phyloP scores from a whole-genome alignment of 2,113 vertebrate species.

The Suricata suricatta region DNA sequence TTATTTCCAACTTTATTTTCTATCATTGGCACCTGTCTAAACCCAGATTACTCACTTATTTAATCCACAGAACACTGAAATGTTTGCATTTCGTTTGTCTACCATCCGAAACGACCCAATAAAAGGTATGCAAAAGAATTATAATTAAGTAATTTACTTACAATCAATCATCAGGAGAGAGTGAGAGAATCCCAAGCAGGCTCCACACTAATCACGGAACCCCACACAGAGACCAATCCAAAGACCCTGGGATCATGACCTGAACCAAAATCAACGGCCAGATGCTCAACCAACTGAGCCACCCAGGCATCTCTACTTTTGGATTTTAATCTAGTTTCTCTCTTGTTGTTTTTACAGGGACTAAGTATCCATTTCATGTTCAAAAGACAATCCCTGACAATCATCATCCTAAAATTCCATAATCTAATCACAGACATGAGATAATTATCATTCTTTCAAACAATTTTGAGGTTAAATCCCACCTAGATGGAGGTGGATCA shows the following conservation, averaged over 20 bases:
- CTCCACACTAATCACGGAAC: too few relatives aligned
- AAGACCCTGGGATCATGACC: too few relatives aligned
- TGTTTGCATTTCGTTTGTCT: not conserved
- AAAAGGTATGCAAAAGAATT: not conserved
- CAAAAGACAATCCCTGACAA: not conserved
- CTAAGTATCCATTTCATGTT: not conserved
- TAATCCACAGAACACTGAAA: not conserved
- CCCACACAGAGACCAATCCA: too few relatives aligned
- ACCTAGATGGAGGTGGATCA: not conserved
- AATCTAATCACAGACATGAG: not conserved
- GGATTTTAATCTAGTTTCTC: constrained; percentile 14
- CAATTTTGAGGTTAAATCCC: not conserved
- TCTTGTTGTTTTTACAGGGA: not conserved
- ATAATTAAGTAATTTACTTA: constrained; percentile 36
- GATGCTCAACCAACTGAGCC: too few relatives aligned
- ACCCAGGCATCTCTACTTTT: not conserved
- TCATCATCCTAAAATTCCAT: not conserved
- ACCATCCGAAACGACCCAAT: not conserved
- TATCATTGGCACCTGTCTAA: not conserved
- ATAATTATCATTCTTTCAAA: not conserved
- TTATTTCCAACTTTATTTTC: not conserved
- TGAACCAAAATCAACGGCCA: too few relatives aligned
- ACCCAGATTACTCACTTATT: not conserved
- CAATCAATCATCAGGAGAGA: not conserved
- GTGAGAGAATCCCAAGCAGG: too few relatives aligned